Evolutionary conservation across 2,888 invertebrate species (phyloP).

Genomic region (Oscheius sp.): DNA sequence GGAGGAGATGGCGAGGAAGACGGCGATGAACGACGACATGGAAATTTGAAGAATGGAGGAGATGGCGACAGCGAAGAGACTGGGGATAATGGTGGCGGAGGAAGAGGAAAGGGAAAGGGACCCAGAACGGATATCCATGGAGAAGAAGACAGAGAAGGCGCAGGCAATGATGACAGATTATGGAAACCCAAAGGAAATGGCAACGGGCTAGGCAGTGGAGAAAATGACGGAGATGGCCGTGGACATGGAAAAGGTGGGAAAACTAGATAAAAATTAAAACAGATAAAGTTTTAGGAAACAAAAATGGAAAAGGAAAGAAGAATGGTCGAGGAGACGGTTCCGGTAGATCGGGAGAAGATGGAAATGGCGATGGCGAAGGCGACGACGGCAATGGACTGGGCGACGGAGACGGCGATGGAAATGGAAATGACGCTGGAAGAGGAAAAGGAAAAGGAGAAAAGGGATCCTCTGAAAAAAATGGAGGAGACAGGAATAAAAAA

Average conservation of each 20-base stretch:
- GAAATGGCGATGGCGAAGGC: too few species aligned
- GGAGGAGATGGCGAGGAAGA: conserved; percentile 20
- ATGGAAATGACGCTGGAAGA: conserved; percentile 2
- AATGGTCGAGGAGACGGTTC: background rate
- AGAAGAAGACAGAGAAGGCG: background rate
- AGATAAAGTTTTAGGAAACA: background rate
- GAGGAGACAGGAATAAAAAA: conserved; percentile 8
- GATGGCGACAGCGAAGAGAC: background rate
- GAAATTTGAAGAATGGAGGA: background rate
- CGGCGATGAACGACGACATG: background rate
- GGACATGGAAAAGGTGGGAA: conserved; percentile 3
- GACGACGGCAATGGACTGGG: background rate
- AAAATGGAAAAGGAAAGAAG: background rate
- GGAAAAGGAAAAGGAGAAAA: background rate
- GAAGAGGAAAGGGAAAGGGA: background rate
- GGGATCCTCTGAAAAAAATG: conserved; percentile 7
- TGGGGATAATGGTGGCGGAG: too few species aligned
- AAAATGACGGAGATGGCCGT: background rate
- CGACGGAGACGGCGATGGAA: conserved; percentile 1
- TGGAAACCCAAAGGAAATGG: conserved; percentile 24
- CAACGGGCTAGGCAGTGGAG: conserved; percentile 1
- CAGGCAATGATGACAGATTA: conserved; percentile 3
- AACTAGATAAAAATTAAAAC: too few species aligned
- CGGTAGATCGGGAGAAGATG: background rate
- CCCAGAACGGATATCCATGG: background rate